phyloP scores from a whole-genome alignment of 2,797 vertebrate species.

The Sebastes trivittatus region DNA sequence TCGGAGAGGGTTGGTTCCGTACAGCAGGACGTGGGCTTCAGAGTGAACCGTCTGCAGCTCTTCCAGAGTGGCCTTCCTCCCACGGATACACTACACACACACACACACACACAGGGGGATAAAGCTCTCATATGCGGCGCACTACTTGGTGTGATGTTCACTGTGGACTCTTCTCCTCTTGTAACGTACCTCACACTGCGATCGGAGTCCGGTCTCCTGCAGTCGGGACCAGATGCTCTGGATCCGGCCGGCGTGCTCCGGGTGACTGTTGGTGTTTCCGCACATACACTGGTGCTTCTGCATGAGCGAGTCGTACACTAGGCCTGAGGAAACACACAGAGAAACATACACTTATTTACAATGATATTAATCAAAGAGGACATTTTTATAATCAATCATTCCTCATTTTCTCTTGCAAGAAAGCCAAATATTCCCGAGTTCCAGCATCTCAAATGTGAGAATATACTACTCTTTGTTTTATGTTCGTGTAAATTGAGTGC shows the following conservation, averaged over 20 bases:
- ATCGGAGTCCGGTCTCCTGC: constrained; percentile 96
- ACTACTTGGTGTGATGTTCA: background rate
- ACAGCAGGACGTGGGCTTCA: constrained; percentile 90
- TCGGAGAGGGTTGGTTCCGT: constrained; percentile 91
- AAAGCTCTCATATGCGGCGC: background rate
- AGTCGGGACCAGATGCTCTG: constrained; percentile 99
- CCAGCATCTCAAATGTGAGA: background rate
- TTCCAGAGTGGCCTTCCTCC: constrained; percentile 93
- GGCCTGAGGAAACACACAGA: constrained; percentile 78
- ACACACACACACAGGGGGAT: constrained; percentile 4
- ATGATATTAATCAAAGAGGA: background rate
- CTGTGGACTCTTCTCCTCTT: background rate
- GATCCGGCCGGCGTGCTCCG: constrained; percentile 94
- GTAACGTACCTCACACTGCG: constrained; percentile 91
- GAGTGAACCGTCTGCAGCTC: constrained; percentile 95
- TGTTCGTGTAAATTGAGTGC: background rate
- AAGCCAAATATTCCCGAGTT: background rate
- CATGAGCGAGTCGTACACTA: constrained; percentile 97
- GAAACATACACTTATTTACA: background rate
- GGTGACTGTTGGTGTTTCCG: constrained; percentile 96
- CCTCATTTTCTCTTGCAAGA: background rate
- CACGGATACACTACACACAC: constrained; percentile 88
- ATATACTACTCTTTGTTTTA: background rate
- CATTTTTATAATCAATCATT: background rate
- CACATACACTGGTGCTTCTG: constrained; percentile 98